Percentiles rank a stretch among this genome's conserved stretches.
These are phyloP conservation scores for Oreochromis niloticus DNA, from an alignment of 2,113 vertebrate genomes.

Conservation along the genomic window DNA sequence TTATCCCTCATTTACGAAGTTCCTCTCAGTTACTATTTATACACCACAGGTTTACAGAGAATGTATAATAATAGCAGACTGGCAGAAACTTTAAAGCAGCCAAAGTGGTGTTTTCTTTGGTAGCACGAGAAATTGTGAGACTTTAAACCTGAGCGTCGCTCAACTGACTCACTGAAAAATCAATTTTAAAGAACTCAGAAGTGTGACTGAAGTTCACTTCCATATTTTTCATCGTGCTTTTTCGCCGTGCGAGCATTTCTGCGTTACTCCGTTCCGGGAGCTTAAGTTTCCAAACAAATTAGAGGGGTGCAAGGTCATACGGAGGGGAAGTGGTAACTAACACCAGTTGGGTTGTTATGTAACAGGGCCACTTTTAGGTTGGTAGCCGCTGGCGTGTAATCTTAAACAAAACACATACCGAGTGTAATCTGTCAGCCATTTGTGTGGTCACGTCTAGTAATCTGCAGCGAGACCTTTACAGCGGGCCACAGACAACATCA, in stretches of 20 bases:
- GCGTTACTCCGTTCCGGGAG: not conserved
- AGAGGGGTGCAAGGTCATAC: slow-evolving; percentile 34
- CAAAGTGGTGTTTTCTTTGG: not conserved
- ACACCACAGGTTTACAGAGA: not conserved
- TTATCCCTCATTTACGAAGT: slow-evolving; percentile 20
- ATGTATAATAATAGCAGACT: not conserved
- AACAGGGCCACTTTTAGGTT: slow-evolving; percentile 25
- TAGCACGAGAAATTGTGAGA: not conserved
- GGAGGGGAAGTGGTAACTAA: slow-evolving; percentile 54
- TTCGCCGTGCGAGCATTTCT: slow-evolving; percentile 15
- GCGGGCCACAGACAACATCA: not conserved
- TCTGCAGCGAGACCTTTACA: not conserved
- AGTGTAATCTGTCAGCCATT: not conserved
- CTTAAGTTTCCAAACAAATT: slow-evolving; percentile 58
- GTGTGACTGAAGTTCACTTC: not conserved
- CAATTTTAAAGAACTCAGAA: not conserved
- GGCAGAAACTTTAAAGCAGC: not conserved
- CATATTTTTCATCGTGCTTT: slow-evolving; percentile 24
- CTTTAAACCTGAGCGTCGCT: not conserved
- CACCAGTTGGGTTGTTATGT: slow-evolving; percentile 47
- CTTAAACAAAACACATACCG: not conserved
- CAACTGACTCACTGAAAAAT: not conserved
- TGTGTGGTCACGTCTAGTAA: slow-evolving; percentile 13
- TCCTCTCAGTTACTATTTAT: slow-evolving; percentile 34
- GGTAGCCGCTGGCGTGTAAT: not conserved